Conservation (phyloP, 1,140 invertebrate species). For the Listronotus oregonensis region DNA sequence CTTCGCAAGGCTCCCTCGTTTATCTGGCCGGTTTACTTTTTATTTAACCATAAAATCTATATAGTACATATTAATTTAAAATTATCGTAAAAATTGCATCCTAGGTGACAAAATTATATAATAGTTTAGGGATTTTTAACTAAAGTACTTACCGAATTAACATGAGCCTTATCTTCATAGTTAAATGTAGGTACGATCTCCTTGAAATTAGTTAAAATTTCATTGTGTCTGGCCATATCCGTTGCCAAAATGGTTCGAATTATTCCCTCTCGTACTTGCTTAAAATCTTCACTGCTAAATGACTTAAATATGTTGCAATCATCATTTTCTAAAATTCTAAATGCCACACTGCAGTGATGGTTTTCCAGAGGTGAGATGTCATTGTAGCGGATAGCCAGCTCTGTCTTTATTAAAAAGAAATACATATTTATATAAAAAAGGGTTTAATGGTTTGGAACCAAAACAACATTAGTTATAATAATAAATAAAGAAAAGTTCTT, state of each 20-base stretch:
- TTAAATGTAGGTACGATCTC: conserved; percentile 75
- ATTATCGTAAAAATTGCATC: too few relatives aligned
- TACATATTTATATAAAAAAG: background rate
- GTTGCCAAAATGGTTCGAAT: conserved; percentile 85
- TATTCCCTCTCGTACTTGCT: conserved; percentile 74
- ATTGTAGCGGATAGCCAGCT: conserved; percentile 84
- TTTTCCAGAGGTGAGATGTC: conserved; percentile 89
- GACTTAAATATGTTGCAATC: conserved; percentile 80
- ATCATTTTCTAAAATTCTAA: conserved; percentile 76
- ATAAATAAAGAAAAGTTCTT: too few relatives aligned
- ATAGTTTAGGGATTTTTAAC: too few relatives aligned
- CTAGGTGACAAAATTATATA: too few relatives aligned
- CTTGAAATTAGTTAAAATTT: conserved; percentile 79
- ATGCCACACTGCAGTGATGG: conserved; percentile 87
- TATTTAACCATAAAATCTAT: too few relatives aligned
- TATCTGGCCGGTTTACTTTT: too few relatives aligned
- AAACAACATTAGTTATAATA: background rate
- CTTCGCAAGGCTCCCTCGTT: too few relatives aligned
- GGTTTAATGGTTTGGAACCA: background rate
- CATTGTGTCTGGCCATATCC: conserved; percentile 87
- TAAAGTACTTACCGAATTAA: conserved; percentile 78
- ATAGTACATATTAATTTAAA: too few relatives aligned
- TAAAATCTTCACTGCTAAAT: conserved; percentile 67
- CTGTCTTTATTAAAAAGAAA: conserved; percentile 59
- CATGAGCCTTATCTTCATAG: conserved; percentile 74